Evolutionary conservation across 1,140 invertebrate genomes (phyloP).

Genomic region (Zaprionus inermis): DNA sequence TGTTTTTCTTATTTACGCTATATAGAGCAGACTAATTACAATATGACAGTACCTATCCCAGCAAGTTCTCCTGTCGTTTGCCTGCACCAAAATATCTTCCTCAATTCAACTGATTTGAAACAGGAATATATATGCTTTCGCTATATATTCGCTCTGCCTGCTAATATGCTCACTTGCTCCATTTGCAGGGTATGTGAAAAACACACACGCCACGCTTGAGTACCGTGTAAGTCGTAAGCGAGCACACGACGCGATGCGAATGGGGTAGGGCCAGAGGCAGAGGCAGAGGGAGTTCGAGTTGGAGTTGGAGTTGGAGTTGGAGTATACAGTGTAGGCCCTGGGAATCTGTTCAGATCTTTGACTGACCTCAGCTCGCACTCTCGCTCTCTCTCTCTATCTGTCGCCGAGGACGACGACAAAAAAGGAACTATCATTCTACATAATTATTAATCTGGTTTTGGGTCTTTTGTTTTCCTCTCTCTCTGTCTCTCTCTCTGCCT

Average conservation of each 20-base stretch:
- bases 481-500: background rate
- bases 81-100: too few species aligned
- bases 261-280: background rate
- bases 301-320: background rate
- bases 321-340: background rate
- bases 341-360: background rate
- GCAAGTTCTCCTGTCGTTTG: too few species aligned
- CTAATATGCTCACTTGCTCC: background rate
- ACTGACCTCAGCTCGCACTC: background rate
- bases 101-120: too few species aligned
- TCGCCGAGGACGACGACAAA: slow-evolving; percentile 30
- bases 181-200: slow-evolving; percentile 3
- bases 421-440: slow-evolving; percentile 82
- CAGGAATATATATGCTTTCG: background rate
- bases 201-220: slow-evolving; percentile 38
- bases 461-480: slow-evolving; percentile 27
- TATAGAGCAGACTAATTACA: too few species aligned
- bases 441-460: slow-evolving; percentile 68
- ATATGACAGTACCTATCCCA: too few species aligned
- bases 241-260: slow-evolving; percentile 24
- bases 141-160: background rate
- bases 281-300: background rate
- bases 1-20: too few species aligned
- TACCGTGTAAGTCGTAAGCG: slow-evolving; percentile 40
- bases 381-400: background rate